Evolutionary conservation across 2,888 invertebrate species (phyloP), one percentile per base, ranked within the genome.

Genomic region (Chorisops tibialis): DNA sequence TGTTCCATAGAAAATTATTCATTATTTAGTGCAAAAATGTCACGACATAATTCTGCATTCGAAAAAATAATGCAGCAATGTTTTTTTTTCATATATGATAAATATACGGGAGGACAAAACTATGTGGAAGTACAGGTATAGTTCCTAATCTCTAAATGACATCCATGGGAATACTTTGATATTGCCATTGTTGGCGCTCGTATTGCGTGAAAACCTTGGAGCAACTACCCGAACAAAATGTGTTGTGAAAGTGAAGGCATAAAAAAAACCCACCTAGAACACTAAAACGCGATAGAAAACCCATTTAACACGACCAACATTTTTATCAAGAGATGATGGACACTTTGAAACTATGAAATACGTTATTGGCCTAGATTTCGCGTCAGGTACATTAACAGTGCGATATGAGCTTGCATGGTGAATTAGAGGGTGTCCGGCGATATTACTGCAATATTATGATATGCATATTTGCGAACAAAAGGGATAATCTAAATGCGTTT

Each of bases 361-460:
- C 41, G 43, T 41, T 54, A 41, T 41, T 54, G 22, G 54, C 54
- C 54, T 54, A 54, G 54, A 41, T 54, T 54, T 24, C 30, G 30
- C 30, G 5, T 30, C 30, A 30, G 30, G 30, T 30, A 30, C 9
- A n/a, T 30, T 5, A 5, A 30, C 7, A 9, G 30, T 30, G 9
- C 3, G 30, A 30, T 30, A 30, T 30, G 30, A n/a, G n/a, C 24
- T 5, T 24, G 24, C 30, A 30, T 30, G 5, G 9, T 30, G 30
- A 30, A n/a, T n/a, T n/a, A n/a, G n/a, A n/a, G n/a, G 30, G 30
- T 30, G 30, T 9, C 30, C 30, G 9, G 7, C 30, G 9, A 7
- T 30, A 30, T 7, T 9, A 30, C 30, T 7, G 9, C 30, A 30
- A n/a, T 30, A 30, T 1, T 30, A 2, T 30, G 30, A 30, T 30